These are phyloP conservation scores for Melolontha melolontha DNA, from an alignment of 2,888 invertebrate genomes.

Conservation along the genomic window DNA sequence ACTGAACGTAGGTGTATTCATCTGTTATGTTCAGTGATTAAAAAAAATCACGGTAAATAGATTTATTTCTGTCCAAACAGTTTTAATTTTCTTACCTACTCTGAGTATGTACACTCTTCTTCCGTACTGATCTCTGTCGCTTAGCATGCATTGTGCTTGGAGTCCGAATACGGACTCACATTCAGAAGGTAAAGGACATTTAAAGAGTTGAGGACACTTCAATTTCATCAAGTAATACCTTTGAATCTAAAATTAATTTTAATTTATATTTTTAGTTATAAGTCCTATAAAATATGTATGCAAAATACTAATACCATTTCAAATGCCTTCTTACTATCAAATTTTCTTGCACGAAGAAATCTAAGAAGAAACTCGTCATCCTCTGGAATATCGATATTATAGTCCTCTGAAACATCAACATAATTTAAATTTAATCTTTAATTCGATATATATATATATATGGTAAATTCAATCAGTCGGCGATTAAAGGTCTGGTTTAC, in stretches of 20 bases:
- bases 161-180: constrained; percentile 61
- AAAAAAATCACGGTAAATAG: no score
- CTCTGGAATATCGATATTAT: constrained; percentile 64
- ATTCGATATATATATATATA: no score
- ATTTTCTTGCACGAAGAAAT: constrained; percentile 71
- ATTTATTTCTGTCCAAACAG: no score
- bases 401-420: constrained; percentile 62
- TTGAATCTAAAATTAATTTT: constrained; percentile 59
- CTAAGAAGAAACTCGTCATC: constrained; percentile 70
- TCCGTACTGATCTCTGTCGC: constrained; percentile 63
- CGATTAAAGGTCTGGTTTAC: no score
- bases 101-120: constrained; percentile 65
- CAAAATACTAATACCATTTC: constrained; percentile 59
- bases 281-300: constrained; percentile 23
- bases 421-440: no score
- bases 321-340: constrained; percentile 66
- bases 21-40: no score
- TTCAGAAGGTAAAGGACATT: constrained; percentile 62
- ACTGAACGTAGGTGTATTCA: no score
- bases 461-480: no score
- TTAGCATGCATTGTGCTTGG: constrained; percentile 65
- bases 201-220: constrained; percentile 64
- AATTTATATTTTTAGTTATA: constrained; percentile 41
- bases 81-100: constrained; percentile 59
- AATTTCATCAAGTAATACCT: constrained; percentile 66